phyloP scores from a whole-genome alignment of 30 jellyfish, hydroid and myxozoan species.

The Aurelia coerulea region DNA sequence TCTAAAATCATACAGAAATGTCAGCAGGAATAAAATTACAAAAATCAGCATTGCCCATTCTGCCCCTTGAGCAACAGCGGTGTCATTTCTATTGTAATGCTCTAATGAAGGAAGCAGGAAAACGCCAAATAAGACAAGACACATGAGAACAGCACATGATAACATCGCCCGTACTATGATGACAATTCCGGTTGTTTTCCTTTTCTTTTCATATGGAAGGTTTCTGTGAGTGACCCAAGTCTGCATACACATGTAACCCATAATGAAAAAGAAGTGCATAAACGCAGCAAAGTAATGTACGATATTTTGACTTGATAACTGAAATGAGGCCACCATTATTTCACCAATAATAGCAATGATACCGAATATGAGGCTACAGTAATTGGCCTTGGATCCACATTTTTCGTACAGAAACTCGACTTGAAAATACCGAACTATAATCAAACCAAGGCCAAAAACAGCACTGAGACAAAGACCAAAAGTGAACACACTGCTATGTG shows the following conservation, averaged over 20 bases:
- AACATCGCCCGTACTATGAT: conserved; percentile 12
- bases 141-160: conserved; percentile 3
- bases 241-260: conserved; percentile 50
- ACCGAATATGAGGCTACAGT: conserved; percentile 31
- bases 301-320: conserved; percentile 62
- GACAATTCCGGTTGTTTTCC: neutral
- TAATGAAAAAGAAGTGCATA: conserved; percentile 32
- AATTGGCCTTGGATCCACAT: conserved; percentile 33
- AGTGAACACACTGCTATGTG: conserved; percentile 82
- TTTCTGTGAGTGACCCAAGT: conserved; percentile 44
- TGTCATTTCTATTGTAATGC: conserved; percentile 43
- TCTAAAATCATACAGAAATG: conserved; percentile 59
- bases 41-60: conserved; percentile 55
- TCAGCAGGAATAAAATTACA: conserved; percentile 21
- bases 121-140: conserved; percentile 35
- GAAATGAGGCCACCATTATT: conserved; percentile 62
- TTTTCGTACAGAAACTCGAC: conserved; percentile 32
- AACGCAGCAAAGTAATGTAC: conserved; percentile 78
- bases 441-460: conserved; percentile 30
- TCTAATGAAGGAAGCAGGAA: conserved; percentile 49
- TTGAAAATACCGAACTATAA: conserved; percentile 62
- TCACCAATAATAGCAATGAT: conserved; percentile 52
- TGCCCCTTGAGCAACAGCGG: conserved; percentile 51
- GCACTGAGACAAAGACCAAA: conserved; percentile 72
- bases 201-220: neutral